Evolutionary conservation across 2,797 vertebrate genomes (phyloP), one percentile per base, ranked within the genome.

Genomic region (Oreonectes daqikongensis): DNA sequence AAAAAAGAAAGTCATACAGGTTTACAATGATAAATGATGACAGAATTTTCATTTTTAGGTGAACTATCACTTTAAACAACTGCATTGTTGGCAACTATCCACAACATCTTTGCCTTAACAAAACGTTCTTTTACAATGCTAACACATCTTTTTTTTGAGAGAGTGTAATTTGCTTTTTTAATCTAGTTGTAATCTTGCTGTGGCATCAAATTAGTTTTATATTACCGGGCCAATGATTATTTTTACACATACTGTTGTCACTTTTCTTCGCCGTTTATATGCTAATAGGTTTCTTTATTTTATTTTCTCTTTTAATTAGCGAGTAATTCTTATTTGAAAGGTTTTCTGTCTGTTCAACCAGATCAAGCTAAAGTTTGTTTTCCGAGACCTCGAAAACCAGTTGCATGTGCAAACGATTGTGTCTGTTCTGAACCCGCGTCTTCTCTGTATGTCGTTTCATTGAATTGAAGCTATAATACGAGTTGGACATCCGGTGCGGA

Each of bases 401-500:
- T 22, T 73, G 42, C 74, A 78, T 77, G 70, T 77, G 70, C 72
- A 66, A 60, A 61, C 32, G 32, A 32, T 71, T 32, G 61, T 35
- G 32, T 53, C 59, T 32, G 52, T 46, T 59, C 24, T 79, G 55
- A 38, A 64, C 48, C 11, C 2, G n/a, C 50, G 32, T 60, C 26
- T 44, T 18, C 55, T 75, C 71, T 80, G 60, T 32, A 76, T 42
- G 68, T 70, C 67, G 59, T 76, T 68, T 69, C 79, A 61, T 48
- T 46, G 52, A 69, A 82, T 40, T 46, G 48, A 57, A 63, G 59
- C 26, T 67, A 57, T 78, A 70, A 73, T 69, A 68, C 48, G 79
- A 73, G 68, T 50, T 64, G 38, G 50, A 71, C 69, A 73, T 84
- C 72, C 80, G 78, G 60, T 52, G n/a, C 79, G 79, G 76, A 82